A percentile compares a stretch with the other conserved stretches of the same genome.
These are phyloP conservation scores for Echinometra lucunter DNA, from an alignment of 53 echinoderm and acorn worm species.

Conservation along the genomic window DNA sequence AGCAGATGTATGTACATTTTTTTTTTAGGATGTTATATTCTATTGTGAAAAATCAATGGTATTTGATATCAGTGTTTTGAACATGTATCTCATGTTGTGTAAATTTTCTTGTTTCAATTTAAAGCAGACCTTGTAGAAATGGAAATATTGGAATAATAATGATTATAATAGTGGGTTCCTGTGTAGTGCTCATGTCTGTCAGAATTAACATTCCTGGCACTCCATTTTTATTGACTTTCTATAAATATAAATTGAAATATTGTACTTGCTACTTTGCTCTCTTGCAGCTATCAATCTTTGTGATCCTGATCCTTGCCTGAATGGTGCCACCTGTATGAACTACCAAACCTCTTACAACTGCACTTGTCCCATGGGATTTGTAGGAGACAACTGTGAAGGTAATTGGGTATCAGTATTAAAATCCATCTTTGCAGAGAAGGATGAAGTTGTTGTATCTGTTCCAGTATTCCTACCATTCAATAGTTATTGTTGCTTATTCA, in stretches of 20 bases:
- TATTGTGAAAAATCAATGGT: not conserved
- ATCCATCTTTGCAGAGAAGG: too few species aligned
- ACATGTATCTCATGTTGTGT: not conserved
- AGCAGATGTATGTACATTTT: not conserved
- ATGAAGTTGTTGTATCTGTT: too few species aligned
- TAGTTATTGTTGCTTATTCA: not conserved
- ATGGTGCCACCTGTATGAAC: constrained; percentile 60
- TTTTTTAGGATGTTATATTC: not conserved
- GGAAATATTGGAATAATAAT: too few species aligned
- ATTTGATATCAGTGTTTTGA: not conserved
- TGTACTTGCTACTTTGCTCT: not conserved
- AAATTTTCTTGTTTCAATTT: too few species aligned
- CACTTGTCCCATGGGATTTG: constrained; percentile 65
- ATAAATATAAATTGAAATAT: not conserved
- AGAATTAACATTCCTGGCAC: too few species aligned
- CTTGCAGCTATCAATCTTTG: constrained; percentile 76
- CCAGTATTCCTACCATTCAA: not conserved
- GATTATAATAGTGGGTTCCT: too few species aligned
- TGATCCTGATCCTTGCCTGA: constrained; percentile 58
- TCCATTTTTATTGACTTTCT: not conserved
- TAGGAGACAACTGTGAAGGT: constrained; percentile 74
- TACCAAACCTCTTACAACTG: constrained; percentile 69
- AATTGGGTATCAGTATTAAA: too few species aligned
- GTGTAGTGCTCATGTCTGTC: too few species aligned
- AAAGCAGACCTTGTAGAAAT: too few species aligned